Evolutionary conservation across 2,888 invertebrate genomes (phyloP), one percentile per base, ranked within the genome.

Genomic region (Agrilus biguttatus): DNA sequence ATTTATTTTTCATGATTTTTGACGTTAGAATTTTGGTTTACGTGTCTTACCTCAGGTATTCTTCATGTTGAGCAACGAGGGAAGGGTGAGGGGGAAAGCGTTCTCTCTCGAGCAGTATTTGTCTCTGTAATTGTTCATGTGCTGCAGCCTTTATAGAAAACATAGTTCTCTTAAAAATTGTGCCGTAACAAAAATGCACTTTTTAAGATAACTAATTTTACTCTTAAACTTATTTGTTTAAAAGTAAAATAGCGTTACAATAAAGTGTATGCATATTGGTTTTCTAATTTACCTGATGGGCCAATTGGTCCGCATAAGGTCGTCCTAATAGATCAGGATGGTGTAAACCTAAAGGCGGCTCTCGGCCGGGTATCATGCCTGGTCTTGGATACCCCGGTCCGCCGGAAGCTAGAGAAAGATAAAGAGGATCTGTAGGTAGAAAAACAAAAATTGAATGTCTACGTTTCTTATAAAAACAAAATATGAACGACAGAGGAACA

Each of bases 111-210:
- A 89, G 59, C 65, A 88, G 70, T 66, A 89, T 72, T 61, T 89
- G 88, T 51, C 89, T 75, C 66, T 88, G 87, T 49, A 89, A 68
- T 61, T 87, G 87, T 65, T 89, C 89, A 59, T 88, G 87, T 49
- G 87, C 86, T 33, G 81, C 83, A 51, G 77, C 78, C 65, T 83
- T 78, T 54, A 72, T 62, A 45, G 28, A 28, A 28, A 28, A 28
- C 28, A 28, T 28, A 28, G 28, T 28, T 28, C 28, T 28, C 28
- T 28, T 28, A 28, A 28, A 28, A 28, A 28, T 28, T 10, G 28
- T 28, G 28, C 28, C 28, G 10, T 10, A 28, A 28, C 28, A 28
- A 28, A 28, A 28, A 28, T 28, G 28, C 28, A 28, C 28, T 10
- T 28, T 28, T 28, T 28, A 28, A 28, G 28, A 28, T 28, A 28